These are phyloP conservation scores for Mesorhabditis spiculigera DNA, from an alignment of 2,888 invertebrate genomes.

Conservation along the genomic window DNA sequence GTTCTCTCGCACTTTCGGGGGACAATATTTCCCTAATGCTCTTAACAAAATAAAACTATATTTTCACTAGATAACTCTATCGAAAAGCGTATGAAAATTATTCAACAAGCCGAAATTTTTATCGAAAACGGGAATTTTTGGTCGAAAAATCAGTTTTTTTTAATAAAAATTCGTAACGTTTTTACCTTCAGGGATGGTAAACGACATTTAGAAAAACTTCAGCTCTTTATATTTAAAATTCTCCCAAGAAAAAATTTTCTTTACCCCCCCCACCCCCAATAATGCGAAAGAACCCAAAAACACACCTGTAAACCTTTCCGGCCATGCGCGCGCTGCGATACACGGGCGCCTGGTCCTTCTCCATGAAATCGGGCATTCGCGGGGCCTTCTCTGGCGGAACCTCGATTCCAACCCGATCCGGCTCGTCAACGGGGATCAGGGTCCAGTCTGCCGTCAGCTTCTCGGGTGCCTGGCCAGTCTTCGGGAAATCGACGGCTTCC, in stretches of 20 bases:
- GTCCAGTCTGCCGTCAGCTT: constrained; percentile 24
- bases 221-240: background rate
- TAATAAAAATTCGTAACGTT: no score
- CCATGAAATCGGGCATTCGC: constrained; percentile 30
- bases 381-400: constrained; percentile 33
- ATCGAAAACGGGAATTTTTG: no score
- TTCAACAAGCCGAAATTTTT: no score
- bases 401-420: constrained; percentile 12
- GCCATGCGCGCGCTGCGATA: constrained; percentile 29
- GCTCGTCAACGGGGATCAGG: no score
- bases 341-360: constrained; percentile 26
- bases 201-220: background rate
- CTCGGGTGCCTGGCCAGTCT: constrained; percentile 30
- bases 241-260: constrained; percentile 19
- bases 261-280: constrained; percentile 50
- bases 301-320: constrained; percentile 49
- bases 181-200: background rate
- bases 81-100: no score
- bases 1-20: no score
- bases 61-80: no score
- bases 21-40: no score
- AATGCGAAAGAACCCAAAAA: constrained; percentile 22
- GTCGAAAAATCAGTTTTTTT: no score
- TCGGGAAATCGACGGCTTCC: constrained; percentile 55
- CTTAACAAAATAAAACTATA: no score